Evolutionary conservation across 2,888 invertebrate species (phyloP), one percentile per base, ranked within the genome.

Genomic region (Uloborus plumipes): DNA sequence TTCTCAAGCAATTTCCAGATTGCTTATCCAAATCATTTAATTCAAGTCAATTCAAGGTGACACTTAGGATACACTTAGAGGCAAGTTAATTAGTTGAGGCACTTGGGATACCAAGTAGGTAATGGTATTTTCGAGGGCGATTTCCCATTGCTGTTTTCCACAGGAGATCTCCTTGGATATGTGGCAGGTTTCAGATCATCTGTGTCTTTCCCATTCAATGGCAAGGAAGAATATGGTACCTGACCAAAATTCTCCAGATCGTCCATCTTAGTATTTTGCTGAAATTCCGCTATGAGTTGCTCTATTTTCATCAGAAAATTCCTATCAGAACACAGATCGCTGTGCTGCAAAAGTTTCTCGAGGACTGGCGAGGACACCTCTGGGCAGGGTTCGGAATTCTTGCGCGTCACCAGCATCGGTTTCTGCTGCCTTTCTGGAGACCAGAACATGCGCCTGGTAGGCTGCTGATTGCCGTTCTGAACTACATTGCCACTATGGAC

Each of bases 41-140:
- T 39, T 39, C 39, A 39, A 39, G 26, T 26, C 26, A 26, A 9
- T 39, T 39, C 7, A 39, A 9, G 1, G 39, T 39, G 39, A 9
- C 39, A 39, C 39, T 31, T 31, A 7, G 31, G 39, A 39, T 39
- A 39, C 39, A 39, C 39, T 39, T 39, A 39, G 39, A 11, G 3
- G 39, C 39, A 11, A 39, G 39, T 67, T 22, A 59, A 15, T 53
- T 61, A 81, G 39, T 70, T 62, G n/a, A 59, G 75, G 26, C 81
- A 70, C 58, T 83, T 83, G 0, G 67, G 31, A 64, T 77, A 69
- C 69, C 65, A 84, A 0, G 61, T 66, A 15, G 78, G 79, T 47
- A 84, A 47, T 11, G 84, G 84, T 65, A 84, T 84, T 66, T 84
- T 84, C 9, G 84, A 83, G 1, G 83, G 77, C 0, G 83, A 83